phyloP scores from a whole-genome alignment of 2,888 invertebrate species.

The Osmoderma eremita region DNA sequence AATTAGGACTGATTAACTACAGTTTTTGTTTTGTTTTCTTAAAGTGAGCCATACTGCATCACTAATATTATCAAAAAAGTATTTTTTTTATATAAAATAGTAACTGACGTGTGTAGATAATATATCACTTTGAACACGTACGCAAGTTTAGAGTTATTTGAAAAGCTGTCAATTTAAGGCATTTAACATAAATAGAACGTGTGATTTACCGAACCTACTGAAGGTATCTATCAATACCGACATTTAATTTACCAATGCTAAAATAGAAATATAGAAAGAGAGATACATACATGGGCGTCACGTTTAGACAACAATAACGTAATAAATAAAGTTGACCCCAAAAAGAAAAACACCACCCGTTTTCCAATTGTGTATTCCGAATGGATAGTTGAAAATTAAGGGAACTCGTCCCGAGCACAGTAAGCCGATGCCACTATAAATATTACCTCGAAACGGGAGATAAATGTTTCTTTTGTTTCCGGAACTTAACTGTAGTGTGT shows the following conservation, averaged over 20 bases:
- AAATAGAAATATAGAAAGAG: conserved; percentile 13
- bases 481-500: conserved; percentile 34
- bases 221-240: conserved; percentile 18
- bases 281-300: neutral
- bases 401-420: conserved; percentile 22
- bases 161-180: no score
- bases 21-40: no score
- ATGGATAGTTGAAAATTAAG: conserved; percentile 30
- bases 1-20: no score
- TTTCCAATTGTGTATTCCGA: conserved; percentile 31
- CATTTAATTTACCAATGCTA: conserved; percentile 23
- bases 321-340: conserved; percentile 35
- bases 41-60: no score
- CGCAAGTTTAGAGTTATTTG: no score
- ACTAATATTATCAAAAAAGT: no score
- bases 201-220: conserved; percentile 5
- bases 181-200: conserved; percentile 1
- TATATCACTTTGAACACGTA: no score
- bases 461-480: conserved; percentile 41
- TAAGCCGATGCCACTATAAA: conserved; percentile 33
- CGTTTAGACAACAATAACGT: conserved; percentile 30
- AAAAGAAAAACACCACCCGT: conserved; percentile 32
- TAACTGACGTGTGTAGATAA: no score
- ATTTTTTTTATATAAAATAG: no score
- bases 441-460: conserved; percentile 39